These are phyloP conservation scores for Cynoglossus semilaevis DNA, from an alignment of 2,113 vertebrate species.

Conservation along the genomic window DNA sequence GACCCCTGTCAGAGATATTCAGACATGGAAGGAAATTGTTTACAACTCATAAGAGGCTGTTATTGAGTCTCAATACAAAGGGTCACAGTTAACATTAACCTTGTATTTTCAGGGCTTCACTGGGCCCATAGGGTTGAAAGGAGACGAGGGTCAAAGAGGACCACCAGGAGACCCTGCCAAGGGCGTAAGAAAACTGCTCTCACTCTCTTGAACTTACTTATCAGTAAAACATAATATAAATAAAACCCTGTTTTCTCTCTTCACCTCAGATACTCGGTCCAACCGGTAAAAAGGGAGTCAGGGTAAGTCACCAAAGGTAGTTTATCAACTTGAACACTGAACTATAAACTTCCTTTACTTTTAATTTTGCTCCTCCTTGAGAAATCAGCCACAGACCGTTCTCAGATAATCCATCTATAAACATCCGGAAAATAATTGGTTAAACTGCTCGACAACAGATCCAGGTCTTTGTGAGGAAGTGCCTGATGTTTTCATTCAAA, in stretches of 20 bases:
- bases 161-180: constrained; percentile 81
- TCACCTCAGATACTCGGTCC: constrained; percentile 81
- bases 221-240: neutral
- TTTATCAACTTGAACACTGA: neutral
- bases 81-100: neutral
- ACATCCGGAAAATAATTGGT: no score
- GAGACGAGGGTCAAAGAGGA: constrained; percentile 81
- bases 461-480: no score
- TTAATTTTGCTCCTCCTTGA: neutral
- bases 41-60: no score
- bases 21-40: no score
- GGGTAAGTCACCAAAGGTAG: constrained; percentile 70
- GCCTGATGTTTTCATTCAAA: no score
- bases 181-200: constrained; percentile 75
- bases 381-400: no score
- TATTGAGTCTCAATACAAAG: no score
- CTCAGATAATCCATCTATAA: no score
- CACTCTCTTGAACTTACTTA: constrained; percentile 5
- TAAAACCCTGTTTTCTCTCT: neutral
- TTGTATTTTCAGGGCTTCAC: constrained; percentile 72
- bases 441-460: no score
- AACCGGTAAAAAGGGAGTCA: constrained; percentile 82
- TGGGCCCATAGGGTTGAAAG: constrained; percentile 82
- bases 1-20: no score
- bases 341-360: neutral